A percentile compares a stretch with the other conserved stretches of the same genome.
These are phyloP conservation scores for Himalopsyche japonica DNA, from an alignment of 2,888 invertebrate species.

Conservation along the genomic window DNA sequence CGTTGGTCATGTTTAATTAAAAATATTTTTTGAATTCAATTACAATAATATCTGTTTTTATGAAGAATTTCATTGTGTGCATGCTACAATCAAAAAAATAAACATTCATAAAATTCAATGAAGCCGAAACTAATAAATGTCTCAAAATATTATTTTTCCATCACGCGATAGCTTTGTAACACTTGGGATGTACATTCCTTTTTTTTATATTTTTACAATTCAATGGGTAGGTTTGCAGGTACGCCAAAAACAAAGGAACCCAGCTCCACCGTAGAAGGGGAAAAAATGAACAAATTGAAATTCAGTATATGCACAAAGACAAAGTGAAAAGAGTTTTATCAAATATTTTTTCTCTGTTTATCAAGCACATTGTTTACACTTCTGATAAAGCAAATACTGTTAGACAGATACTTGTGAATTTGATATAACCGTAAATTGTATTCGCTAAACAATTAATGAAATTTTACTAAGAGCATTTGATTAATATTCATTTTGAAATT, in stretches of 20 bases:
- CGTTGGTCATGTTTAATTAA: no score
- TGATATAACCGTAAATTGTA: neutral
- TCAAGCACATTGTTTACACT: conserved; percentile 23
- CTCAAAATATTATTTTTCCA: neutral
- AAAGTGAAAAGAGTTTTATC: conserved; percentile 17
- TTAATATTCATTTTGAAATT: no score
- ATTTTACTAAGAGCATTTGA: no score
- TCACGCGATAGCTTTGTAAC: conserved; percentile 1
- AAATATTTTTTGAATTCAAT: no score
- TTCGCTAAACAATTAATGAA: no score
- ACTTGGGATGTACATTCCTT: neutral
- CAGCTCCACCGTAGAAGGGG: neutral
- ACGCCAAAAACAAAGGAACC: conserved; percentile 11
- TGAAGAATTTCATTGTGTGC: neutral
- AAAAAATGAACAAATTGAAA: conserved; percentile 22
- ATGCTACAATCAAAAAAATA: neutral
- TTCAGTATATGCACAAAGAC: conserved; percentile 19
- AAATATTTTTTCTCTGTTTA: conserved; percentile 17
- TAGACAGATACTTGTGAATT: neutral
- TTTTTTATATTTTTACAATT: conserved; percentile 15
- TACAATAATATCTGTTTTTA: no score
- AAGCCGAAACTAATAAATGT: neutral
- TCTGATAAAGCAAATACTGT: neutral
- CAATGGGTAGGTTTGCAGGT: conserved; percentile 11
- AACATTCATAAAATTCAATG: neutral